phyloP scores from a whole-genome alignment of 2,888 invertebrate genomes.

The Megaustenia siamemsis region DNA sequence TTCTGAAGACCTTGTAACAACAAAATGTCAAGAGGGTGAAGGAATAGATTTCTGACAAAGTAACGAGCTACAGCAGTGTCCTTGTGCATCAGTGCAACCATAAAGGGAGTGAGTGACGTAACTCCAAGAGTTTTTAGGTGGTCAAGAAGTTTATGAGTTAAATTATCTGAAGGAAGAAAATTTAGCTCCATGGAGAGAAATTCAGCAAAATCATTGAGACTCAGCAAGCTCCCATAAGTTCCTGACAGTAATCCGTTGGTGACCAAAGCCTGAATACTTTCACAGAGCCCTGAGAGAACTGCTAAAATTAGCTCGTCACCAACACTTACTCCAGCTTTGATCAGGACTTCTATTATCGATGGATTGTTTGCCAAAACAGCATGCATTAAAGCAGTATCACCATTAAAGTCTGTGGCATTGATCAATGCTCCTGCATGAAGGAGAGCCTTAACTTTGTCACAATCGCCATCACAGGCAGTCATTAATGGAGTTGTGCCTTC shows the following conservation, averaged over 20 bases:
- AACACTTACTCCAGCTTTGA: slow-evolving; percentile 5
- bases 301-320: slow-evolving; percentile 11
- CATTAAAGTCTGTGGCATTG: not conserved
- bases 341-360: not conserved
- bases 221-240: not conserved
- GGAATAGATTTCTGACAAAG: slow-evolving; percentile 12
- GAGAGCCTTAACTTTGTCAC: not conserved
- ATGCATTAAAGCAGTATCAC: slow-evolving; percentile 24
- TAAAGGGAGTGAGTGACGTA: slow-evolving; percentile 5
- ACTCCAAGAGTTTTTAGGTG: not conserved
- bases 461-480: not conserved
- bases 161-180: no score
- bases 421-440: slow-evolving; percentile 9
- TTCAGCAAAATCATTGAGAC: not conserved
- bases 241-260: not conserved
- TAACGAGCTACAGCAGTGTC: not conserved
- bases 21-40: slow-evolving; percentile 8
- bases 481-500: slow-evolving; percentile 29
- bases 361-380: slow-evolving; percentile 8
- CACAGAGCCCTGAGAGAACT: slow-evolving; percentile 4
- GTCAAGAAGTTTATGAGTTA: no score
- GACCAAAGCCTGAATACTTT: slow-evolving; percentile 7
- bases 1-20: not conserved
- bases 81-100: slow-evolving; percentile 13
- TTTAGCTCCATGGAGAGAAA: not conserved